Conservation (phyloP, 2,888 invertebrate species). For the Tipula vernalis region DNA sequence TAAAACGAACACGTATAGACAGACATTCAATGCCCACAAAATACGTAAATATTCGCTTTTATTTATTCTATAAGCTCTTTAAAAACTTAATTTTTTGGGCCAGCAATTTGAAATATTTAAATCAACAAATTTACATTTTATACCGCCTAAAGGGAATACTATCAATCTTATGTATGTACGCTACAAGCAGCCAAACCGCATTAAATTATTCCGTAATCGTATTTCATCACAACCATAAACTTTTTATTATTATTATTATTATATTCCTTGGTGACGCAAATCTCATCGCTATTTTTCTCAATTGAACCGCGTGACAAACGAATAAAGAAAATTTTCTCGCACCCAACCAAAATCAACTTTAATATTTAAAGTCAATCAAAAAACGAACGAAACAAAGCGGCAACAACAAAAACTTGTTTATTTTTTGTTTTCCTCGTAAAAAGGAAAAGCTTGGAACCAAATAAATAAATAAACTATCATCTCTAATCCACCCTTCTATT, state of each 20-base stretch:
- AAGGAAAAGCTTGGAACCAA: neutral
- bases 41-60: neutral
- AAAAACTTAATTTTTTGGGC: neutral
- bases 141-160: neutral
- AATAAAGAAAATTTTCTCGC: neutral
- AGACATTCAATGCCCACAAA: neutral
- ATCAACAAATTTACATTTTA: neutral
- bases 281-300: neutral
- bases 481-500: constrained; percentile 6
- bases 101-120: neutral
- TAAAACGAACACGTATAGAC: too few species aligned
- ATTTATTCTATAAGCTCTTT: neutral
- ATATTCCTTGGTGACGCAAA: neutral
- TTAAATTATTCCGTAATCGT: neutral
- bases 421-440: neutral
- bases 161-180: neutral
- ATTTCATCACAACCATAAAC: neutral
- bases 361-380: neutral
- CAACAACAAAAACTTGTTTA: neutral
- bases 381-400: neutral
- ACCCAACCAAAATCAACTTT: neutral
- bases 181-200: neutral
- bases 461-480: constrained; percentile 6
- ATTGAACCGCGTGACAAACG: neutral
- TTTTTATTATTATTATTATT: neutral